These are phyloP conservation scores for Drosophila peninsularis DNA, from an alignment of 2,888 invertebrate genomes.

Conservation along the genomic window DNA sequence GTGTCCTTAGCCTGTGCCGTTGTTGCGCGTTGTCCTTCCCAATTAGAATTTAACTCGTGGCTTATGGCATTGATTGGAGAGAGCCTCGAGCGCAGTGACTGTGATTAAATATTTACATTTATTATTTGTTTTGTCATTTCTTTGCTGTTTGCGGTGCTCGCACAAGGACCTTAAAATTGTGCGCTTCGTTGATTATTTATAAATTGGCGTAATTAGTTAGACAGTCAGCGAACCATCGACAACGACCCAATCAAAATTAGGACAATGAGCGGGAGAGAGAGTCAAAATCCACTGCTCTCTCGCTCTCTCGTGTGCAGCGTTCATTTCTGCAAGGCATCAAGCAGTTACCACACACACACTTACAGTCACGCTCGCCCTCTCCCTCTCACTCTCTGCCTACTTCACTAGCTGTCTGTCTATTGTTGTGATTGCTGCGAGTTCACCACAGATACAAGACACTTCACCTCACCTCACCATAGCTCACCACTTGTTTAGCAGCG, in stretches of 20 bases:
- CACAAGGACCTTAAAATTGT: conserved; percentile 68
- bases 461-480: conserved; percentile 6
- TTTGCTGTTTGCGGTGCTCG: conserved; percentile 40
- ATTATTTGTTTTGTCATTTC: conserved; percentile 14
- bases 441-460: conserved; percentile 7
- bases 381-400: not conserved
- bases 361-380: conserved; percentile 20
- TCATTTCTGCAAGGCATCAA: conserved; percentile 64
- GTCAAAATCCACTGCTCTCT: not conserved
- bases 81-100: conserved; percentile 9
- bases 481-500: conserved; percentile 28
- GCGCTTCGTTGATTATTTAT: conserved; percentile 72
- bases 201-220: conserved; percentile 74
- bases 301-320: conserved; percentile 53
- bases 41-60: too few relatives aligned
- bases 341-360: conserved; percentile 10
- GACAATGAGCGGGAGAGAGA: conserved; percentile 42
- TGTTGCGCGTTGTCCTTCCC: not conserved
- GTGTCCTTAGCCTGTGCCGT: conserved; percentile 28
- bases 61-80: conserved; percentile 23
- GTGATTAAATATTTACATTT: conserved; percentile 30
- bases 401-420: conserved; percentile 14
- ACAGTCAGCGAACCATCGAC: conserved; percentile 38
- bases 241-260: conserved; percentile 51
- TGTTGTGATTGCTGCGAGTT: conserved; percentile 36